Percentiles rank a stretch among this genome's conserved stretches.
phyloP scores from a whole-genome alignment of 2,888 invertebrate species.

The Lottia gigantea region DNA sequence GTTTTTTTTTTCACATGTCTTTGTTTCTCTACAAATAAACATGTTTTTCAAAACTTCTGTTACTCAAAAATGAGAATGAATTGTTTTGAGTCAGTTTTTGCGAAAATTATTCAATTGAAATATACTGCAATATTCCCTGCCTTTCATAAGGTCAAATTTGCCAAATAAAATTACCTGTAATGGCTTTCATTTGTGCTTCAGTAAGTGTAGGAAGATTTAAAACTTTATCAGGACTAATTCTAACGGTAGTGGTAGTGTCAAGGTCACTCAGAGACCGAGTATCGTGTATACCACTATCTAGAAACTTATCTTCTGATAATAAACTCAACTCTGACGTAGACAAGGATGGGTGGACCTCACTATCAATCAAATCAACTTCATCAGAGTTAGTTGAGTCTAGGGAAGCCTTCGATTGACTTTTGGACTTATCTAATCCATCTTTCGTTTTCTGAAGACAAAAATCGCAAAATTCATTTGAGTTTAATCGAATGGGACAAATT shows the following conservation, averaged over 20 bases:
- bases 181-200: slow-evolving; percentile 65
- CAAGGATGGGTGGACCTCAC: slow-evolving; percentile 35
- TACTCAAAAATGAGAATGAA: no score
- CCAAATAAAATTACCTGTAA: slow-evolving; percentile 55
- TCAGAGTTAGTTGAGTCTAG: slow-evolving; percentile 44
- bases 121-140: no score
- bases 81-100: no score
- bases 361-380: slow-evolving; percentile 29
- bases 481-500: no score
- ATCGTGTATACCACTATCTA: slow-evolving; percentile 42
- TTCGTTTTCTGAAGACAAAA: slow-evolving; percentile 33
- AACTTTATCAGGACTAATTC: slow-evolving; percentile 61
- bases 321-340: slow-evolving; percentile 45
- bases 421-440: slow-evolving; percentile 32
- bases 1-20: no score
- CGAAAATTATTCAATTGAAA: no score
- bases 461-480: no score
- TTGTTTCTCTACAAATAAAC: no score
- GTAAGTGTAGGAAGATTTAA: slow-evolving; percentile 59
- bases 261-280: slow-evolving; percentile 47
- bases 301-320: slow-evolving; percentile 38
- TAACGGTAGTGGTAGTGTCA: slow-evolving; percentile 43
- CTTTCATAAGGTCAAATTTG: no score
- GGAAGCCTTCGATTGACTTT: slow-evolving; percentile 40
- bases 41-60: no score